Evolutionary conservation across 64 coral and sea anemone species (phyloP).

Genomic region (Acropora yongei): DNA sequence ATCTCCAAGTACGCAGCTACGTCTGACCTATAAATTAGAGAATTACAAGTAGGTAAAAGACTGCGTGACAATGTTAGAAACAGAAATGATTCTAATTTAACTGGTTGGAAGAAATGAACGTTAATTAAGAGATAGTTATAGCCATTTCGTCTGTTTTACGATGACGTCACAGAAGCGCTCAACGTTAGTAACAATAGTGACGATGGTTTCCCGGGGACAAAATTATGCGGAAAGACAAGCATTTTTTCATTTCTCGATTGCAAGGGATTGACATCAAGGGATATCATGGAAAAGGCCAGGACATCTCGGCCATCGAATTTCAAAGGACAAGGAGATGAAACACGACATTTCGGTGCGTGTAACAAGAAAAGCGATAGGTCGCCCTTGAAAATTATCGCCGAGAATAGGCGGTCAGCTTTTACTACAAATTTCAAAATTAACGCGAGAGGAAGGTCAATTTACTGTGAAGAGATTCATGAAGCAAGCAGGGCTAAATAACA

Average conservation of each 20-base stretch:
- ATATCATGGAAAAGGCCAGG: neutral
- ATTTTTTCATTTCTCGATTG: neutral
- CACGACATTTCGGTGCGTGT: neutral
- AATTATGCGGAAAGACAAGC: neutral
- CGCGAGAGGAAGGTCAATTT: conserved; percentile 3
- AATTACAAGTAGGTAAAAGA: too few relatives aligned
- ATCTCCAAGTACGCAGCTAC: too few relatives aligned
- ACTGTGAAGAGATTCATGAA: conserved; percentile 2
- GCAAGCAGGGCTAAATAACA: neutral
- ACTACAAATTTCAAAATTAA: neutral
- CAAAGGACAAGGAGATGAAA: neutral
- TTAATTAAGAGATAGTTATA: neutral
- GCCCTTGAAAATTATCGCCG: too few relatives aligned
- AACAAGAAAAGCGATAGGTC: neutral
- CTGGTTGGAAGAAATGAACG: too few relatives aligned
- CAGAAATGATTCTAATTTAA: too few relatives aligned
- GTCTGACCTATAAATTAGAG: neutral
- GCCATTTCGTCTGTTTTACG: neutral
- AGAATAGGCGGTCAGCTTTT: neutral
- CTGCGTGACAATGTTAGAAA: too few relatives aligned
- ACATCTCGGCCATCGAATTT: neutral
- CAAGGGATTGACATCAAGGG: neutral
- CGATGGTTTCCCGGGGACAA: neutral
- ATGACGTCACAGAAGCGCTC: neutral
- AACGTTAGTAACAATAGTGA: neutral